A percentile compares a stretch with the other conserved stretches of the same genome.
These are phyloP conservation scores for Babyrousa celebensis DNA, from an alignment of 2,797 vertebrate genomes.

Conservation along the genomic window DNA sequence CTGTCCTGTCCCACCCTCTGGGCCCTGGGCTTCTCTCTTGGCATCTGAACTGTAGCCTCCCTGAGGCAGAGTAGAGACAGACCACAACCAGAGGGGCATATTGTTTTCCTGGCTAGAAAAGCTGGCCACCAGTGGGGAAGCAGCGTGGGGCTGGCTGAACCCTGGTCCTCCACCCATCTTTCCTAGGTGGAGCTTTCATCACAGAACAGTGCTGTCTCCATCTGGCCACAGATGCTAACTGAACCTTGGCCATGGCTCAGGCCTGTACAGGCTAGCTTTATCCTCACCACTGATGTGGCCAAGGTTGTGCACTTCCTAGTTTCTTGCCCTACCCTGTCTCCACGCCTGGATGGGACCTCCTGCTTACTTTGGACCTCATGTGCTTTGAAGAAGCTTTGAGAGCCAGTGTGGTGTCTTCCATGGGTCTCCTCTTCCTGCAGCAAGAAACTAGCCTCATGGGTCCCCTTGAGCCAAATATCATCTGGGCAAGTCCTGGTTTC, in stretches of 20 bases:
- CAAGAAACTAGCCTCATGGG: constrained; percentile 43
- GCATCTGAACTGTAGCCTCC: constrained; percentile 43
- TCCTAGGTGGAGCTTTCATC: constrained; percentile 49
- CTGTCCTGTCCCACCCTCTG: constrained; percentile 5
- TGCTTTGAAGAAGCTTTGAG: constrained; percentile 51
- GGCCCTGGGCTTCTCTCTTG: background rate
- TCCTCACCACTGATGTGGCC: constrained; percentile 19
- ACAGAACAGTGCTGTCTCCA: constrained; percentile 1
- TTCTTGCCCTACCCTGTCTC: background rate
- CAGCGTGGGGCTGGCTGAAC: background rate
- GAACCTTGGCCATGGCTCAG: constrained; percentile 14
- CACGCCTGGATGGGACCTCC: constrained; percentile 26
- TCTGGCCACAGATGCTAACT: background rate
- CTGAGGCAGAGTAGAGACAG: constrained; percentile 59
- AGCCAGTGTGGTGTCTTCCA: constrained; percentile 67
- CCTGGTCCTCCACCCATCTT: background rate
- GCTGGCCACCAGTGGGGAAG: background rate
- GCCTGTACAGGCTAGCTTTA: constrained; percentile 15
- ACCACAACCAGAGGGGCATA: constrained; percentile 22
- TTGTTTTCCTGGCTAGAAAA: constrained; percentile 54
- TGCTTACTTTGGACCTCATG: constrained; percentile 49
- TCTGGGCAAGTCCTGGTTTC: constrained; percentile 66
- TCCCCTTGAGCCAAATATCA: constrained; percentile 61
- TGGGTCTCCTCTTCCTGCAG: constrained; percentile 60
- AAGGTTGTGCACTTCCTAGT: constrained; percentile 6